Conservation (phyloP, 2,113 vertebrate genomes). For the Urocitellus parryii region DNA sequence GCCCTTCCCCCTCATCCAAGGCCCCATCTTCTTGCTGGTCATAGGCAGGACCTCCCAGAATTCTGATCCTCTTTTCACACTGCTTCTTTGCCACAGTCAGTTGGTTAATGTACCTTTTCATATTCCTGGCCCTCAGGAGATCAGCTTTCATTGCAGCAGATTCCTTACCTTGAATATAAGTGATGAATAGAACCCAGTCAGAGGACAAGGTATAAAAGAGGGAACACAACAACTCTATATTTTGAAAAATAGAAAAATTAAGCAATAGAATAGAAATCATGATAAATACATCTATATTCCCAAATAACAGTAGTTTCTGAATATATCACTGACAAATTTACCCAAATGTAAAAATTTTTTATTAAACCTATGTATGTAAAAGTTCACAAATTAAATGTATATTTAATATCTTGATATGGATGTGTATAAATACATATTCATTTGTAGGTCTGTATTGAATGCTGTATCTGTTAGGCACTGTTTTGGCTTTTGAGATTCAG, state of each 20-base stretch:
- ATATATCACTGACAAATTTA: constrained; percentile 3
- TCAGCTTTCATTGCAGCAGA: constrained; percentile 98
- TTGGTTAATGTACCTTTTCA: constrained; percentile 99
- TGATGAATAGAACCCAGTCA: constrained; percentile 23
- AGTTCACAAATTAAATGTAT: background rate
- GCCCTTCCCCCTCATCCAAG: constrained; percentile 93
- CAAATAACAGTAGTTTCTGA: background rate
- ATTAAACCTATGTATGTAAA: background rate
- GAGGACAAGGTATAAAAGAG: background rate
- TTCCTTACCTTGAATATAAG: constrained; percentile 95
- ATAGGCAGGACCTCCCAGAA: constrained; percentile 95
- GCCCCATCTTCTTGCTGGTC: constrained; percentile 92
- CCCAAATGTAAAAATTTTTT: background rate
- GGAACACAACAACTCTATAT: background rate
- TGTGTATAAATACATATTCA: background rate
- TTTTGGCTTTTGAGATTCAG: background rate
- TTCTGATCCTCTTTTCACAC: constrained; percentile 96
- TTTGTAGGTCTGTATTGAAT: background rate
- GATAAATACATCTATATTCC: background rate
- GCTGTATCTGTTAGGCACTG: background rate
- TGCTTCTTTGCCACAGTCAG: constrained; percentile 99
- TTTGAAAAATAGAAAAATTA: background rate
- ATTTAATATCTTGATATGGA: background rate
- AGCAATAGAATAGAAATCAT: background rate
- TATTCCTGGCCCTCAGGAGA: constrained; percentile 95